phyloP scores from a whole-genome alignment of 2,888 invertebrate species.

The Tipula lateralis region DNA sequence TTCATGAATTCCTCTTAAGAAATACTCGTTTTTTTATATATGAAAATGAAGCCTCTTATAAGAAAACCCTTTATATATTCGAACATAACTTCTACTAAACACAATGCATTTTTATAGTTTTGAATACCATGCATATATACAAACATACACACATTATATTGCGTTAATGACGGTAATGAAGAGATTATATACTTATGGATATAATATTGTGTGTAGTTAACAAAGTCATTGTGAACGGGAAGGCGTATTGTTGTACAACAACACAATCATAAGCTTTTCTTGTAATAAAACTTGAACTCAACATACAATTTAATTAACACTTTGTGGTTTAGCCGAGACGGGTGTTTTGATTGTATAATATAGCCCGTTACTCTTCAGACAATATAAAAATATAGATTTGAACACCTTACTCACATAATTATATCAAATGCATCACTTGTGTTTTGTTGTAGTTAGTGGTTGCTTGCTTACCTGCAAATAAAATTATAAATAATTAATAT shows the following conservation, averaged over 20 bases:
- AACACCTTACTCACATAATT: background rate
- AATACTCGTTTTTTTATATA: too few relatives aligned
- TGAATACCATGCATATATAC: background rate
- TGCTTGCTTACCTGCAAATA: background rate
- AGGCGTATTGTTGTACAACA: background rate
- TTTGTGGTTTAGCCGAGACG: background rate
- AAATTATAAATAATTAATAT: background rate
- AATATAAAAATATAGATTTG: background rate
- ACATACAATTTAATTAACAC: background rate
- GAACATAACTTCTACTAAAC: background rate
- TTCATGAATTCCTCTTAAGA: too few relatives aligned
- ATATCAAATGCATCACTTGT: background rate
- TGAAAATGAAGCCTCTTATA: too few relatives aligned
- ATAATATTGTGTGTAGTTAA: background rate
- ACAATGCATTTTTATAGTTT: background rate
- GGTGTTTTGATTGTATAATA: background rate
- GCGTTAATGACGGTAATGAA: background rate
- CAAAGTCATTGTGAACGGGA: background rate
- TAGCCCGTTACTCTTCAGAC: background rate
- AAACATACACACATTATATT: background rate
- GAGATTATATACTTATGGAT: background rate
- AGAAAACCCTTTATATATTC: too few relatives aligned
- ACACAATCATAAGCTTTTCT: background rate
- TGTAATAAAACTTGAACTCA: background rate
- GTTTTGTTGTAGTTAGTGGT: background rate